A percentile compares a stretch with the other conserved stretches of the same genome.
These are phyloP conservation scores for Eulithis prunata DNA, from an alignment of 2,888 invertebrate genomes.

Conservation along the genomic window DNA sequence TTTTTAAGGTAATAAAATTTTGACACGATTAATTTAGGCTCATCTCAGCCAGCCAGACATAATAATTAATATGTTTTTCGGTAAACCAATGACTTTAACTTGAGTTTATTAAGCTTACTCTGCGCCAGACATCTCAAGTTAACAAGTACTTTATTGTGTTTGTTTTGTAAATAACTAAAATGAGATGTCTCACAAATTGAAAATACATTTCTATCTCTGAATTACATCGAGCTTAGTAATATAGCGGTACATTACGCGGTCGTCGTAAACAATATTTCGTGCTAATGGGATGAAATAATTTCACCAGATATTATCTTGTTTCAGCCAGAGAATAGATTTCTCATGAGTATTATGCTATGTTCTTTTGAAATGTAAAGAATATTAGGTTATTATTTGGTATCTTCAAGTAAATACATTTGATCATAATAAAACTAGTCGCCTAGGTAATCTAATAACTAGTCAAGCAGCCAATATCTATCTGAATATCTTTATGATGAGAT, in stretches of 20 bases:
- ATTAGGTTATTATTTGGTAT: slow-evolving; percentile 1
- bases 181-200: slow-evolving; percentile 12
- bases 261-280: slow-evolving; percentile 23
- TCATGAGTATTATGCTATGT: slow-evolving; percentile 28
- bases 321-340: slow-evolving; percentile 32
- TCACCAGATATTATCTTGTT: slow-evolving; percentile 27
- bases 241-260: slow-evolving; percentile 13
- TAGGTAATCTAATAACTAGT: no score
- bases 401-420: not conserved
- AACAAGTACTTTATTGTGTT: slow-evolving; percentile 1
- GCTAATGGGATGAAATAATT: slow-evolving; percentile 29
- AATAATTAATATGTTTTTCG: slow-evolving; percentile 8
- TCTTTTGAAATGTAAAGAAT: slow-evolving; percentile 25
- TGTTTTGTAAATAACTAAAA: slow-evolving; percentile 8
- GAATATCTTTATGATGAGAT: no score
- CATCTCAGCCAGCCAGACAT: no score
- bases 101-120: no score
- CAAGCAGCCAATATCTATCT: no score
- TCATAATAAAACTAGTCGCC: no score
- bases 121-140: not conserved
- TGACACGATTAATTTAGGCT: no score
- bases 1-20: no score
- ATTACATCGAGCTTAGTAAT: slow-evolving; percentile 1
- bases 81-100: not conserved
- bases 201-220: slow-evolving; percentile 10